Base-by-base conservation (phyloP, 1,140 invertebrate genomes). In the Euwallacea similis region DNA sequence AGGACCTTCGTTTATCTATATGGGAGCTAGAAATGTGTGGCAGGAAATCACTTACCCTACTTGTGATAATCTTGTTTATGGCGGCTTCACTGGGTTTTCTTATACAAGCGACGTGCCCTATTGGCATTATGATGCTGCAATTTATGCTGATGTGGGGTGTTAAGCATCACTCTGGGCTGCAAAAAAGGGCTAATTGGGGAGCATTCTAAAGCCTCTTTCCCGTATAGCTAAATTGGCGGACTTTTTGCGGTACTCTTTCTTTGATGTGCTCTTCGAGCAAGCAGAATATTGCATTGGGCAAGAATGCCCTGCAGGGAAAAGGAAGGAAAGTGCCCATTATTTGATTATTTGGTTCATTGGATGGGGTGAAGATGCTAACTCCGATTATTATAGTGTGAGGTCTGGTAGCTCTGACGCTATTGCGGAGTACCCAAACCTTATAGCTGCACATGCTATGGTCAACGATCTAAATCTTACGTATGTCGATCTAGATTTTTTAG, bases 251-350 rank as follows among this genome's bases (percentile, higher is more conserved):
- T 74, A 74, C 42, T 59, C 67, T 7, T 62, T 74, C 46, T 74
- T 46, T 46, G 73, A 74, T 10, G 60, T 44, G 7, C 33, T 53
- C 7, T 44, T 42, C 47, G 9, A 42, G 9, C 58, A 69, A 47
- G 69, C 66, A 15, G 73, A 69, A 11, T 71, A 74, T 41, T 74
- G 73, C 21, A 66, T 74, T 44, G 73, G 65, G 9, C n/a, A 47
- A 10, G 9, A 10, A 4, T 74, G 73, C 44, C 47, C 63, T 43
- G 64, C 63, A 0, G 73, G 33, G 0, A 66, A 41, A 4, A 58
- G 60, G 7, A 71, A 71, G 64, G 73, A 74, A 16, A 74, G 73
- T 47, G 73, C 73, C 7, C 73, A 74, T 53, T 74, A 74, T 44
- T 33, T 74, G 42, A 10, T 74, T 3, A 66, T 63, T 8, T 74